These are phyloP conservation scores for Rhinoraja longicauda DNA, from an alignment of 2,797 vertebrate genomes.

Conservation along the genomic window DNA sequence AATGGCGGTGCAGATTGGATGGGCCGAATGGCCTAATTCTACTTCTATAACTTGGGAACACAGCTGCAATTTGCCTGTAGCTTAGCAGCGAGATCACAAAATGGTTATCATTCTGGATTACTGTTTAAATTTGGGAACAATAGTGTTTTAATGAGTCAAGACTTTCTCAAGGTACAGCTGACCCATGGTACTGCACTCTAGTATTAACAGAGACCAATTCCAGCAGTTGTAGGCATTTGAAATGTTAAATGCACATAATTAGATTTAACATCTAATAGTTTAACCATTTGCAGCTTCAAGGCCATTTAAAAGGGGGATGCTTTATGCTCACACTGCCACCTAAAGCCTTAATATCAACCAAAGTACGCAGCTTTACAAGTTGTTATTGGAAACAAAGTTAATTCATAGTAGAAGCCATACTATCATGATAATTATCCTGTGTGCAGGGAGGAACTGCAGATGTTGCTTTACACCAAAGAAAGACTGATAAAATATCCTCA, in stretches of 20 bases:
- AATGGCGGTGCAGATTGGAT: no score
- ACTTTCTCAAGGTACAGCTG: not conserved
- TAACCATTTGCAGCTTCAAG: not conserved
- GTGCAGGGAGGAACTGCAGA: no score
- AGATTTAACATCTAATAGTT: not conserved
- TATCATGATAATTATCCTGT: not conserved
- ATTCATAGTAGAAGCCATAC: not conserved
- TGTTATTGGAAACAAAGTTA: not conserved
- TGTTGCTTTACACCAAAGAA: no score
- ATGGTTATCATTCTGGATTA: not conserved
- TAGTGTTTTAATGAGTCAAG: not conserved
- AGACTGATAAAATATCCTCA: no score
- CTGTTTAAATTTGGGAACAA: not conserved
- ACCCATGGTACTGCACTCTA: not conserved
- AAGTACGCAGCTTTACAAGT: not conserved
- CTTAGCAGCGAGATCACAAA: not conserved
- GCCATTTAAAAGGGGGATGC: not conserved
- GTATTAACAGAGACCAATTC: not conserved
- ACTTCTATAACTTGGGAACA: not conserved
- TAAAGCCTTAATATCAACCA: slow-evolving; percentile 5
- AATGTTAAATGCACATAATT: not conserved
- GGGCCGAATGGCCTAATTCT: no score
- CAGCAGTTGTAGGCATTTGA: not conserved
- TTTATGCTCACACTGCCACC: not conserved
- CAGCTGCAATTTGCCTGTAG: not conserved